Conservation (phyloP, 2,888 invertebrate species). For the Dione juno region DNA sequence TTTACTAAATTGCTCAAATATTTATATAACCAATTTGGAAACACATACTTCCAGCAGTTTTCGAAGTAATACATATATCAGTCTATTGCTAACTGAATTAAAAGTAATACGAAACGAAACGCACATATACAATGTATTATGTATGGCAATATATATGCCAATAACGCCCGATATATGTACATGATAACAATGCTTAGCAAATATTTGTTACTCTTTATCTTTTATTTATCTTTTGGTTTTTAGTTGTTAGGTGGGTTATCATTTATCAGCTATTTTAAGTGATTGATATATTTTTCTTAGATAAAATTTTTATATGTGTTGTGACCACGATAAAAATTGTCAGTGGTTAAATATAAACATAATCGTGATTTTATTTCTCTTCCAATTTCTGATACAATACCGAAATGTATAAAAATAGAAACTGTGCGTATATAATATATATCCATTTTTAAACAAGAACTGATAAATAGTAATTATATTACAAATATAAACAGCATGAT, state of each 20-base stretch:
- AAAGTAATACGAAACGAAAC: no score
- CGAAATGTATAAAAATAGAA: not conserved
- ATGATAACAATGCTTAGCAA: not conserved
- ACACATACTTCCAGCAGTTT: no score
- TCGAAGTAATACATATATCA: no score
- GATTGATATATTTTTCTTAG: slow-evolving; percentile 1
- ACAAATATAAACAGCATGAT: no score
- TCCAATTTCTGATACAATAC: not conserved
- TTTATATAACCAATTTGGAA: no score
- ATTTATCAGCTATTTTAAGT: slow-evolving; percentile 7
- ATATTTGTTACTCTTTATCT: not conserved
- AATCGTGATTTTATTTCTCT: not conserved
- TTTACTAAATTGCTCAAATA: not conserved
- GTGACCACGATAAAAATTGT: not conserved
- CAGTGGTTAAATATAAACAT: not conserved
- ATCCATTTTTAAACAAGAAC: no score
- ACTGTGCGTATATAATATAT: no score
- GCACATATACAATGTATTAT: no score
- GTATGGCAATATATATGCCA: not conserved
- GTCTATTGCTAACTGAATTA: not conserved
- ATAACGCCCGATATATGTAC: no score
- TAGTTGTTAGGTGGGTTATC: slow-evolving; percentile 34
- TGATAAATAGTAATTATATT: no score
- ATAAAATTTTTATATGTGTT: not conserved
- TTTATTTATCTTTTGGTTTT: slow-evolving; percentile 18